These are phyloP conservation scores for Caenorhabditis virilis DNA, from an alignment of 2,888 invertebrate species.

Conservation along the genomic window DNA sequence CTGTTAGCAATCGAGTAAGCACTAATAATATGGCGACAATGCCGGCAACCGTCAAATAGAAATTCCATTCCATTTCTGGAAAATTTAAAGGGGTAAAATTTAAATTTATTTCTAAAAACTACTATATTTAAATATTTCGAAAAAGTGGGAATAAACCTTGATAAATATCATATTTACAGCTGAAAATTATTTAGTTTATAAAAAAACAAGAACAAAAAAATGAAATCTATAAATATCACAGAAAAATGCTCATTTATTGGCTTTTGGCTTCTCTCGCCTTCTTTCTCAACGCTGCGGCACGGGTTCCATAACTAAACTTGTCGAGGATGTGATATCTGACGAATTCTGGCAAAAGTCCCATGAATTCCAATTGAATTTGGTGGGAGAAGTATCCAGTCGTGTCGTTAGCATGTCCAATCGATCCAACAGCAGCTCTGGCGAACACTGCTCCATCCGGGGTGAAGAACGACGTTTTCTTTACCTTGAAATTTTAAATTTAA, in stretches of 20 bases:
- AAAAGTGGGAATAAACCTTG: too few relatives aligned
- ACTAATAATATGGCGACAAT: too few relatives aligned
- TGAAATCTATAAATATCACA: not conserved
- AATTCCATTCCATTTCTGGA: too few relatives aligned
- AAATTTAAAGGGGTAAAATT: too few relatives aligned
- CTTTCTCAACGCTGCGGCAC: constrained; percentile 61
- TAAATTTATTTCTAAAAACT: too few relatives aligned
- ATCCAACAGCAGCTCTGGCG: constrained; percentile 54
- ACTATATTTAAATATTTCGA: too few relatives aligned
- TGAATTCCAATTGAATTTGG: constrained; percentile 54
- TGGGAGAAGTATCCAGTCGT: constrained; percentile 63
- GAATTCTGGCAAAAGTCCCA: constrained; percentile 48
- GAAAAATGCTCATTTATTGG: constrained; percentile 25
- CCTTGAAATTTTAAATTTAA: constrained; percentile 8
- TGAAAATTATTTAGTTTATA: not conserved
- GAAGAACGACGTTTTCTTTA: constrained; percentile 55
- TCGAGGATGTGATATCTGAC: constrained; percentile 51
- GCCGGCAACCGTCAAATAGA: too few relatives aligned
- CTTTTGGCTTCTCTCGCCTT: constrained; percentile 51
- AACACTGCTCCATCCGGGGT: constrained; percentile 50
- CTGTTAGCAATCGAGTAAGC: too few relatives aligned
- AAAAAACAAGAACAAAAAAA: not conserved
- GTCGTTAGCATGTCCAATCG: constrained; percentile 58
- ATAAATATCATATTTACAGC: not conserved
- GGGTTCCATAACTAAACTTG: constrained; percentile 52